Evolutionary conservation across 1,140 invertebrate genomes (phyloP), one percentile per base, ranked within the genome.

Genomic region (Drosophila kanapiae): DNA sequence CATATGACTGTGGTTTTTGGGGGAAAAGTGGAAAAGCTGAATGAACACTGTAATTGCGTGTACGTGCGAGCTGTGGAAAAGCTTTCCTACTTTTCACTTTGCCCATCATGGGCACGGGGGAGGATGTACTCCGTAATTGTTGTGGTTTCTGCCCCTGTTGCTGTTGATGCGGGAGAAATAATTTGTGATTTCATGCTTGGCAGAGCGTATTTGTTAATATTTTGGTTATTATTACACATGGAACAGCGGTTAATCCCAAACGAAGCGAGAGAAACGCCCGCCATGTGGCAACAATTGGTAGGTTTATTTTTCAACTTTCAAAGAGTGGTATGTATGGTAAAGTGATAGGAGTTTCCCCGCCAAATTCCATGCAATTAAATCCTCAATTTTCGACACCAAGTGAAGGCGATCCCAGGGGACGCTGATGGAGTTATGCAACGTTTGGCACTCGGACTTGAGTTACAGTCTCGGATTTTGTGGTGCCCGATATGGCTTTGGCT

Each of bases 181-280:
- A 84, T 64, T 86, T 72, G 75, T 85, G 82, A 91, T 91, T 91
- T 91, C 87, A 91, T 83, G 88, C 87, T 91, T 71, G 49, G 61
- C 65, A 69, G 82, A 91, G 87, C 87, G 75, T 83, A 84, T 91
- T 91, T 84, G 78, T 91, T 91, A 91, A 81, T 87, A 91, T 91
- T 88, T 88, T 78, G 85, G 74, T 81, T 75, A 75, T 90, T 88
- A 88, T 83, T 82, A 82, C 77, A 84, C 64, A 87, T 45, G 43
- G 67, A 60, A 42, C 23, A 63, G n/a, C 48, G 45, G 43, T 49
- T 56, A 42, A 56, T 11, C 35, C 43, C 56, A 60, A 38, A 49
- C 35, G 58, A 75, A 81, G 62, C 62, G 47, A 43, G 57, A 72
- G 31, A 82, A 53, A 71, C 75, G 64, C 69, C 58, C 69, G 53